These are phyloP conservation scores for Callinectes sapidus DNA, from an alignment of 2,888 invertebrate species.

Conservation along the genomic window DNA sequence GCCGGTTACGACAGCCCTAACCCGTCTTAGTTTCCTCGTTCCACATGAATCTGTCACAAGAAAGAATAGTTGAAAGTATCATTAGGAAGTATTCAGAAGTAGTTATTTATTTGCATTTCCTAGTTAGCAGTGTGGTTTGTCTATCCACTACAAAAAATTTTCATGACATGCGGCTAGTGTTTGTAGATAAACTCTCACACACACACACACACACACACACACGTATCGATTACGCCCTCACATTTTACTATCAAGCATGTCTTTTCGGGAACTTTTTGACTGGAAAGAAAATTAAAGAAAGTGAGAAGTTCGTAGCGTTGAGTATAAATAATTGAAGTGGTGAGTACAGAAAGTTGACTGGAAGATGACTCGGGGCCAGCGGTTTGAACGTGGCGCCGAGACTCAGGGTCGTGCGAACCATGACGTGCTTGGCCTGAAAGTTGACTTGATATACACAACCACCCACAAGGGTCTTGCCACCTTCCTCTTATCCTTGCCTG, in stretches of 20 bases:
- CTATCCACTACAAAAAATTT: background rate
- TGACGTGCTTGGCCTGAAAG: constrained; percentile 60
- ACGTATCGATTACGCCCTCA: background rate
- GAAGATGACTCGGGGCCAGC: background rate
- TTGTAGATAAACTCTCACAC: constrained; percentile 4
- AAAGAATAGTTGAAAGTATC: background rate
- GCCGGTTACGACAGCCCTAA: background rate
- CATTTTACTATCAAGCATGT: background rate
- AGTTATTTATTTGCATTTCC: background rate
- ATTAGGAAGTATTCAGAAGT: background rate
- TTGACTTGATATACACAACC: constrained; percentile 32
- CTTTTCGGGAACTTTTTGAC: background rate
- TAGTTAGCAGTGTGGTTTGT: background rate
- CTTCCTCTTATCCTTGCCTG: background rate
- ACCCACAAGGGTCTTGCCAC: background rate
- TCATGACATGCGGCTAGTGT: background rate
- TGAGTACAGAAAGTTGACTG: background rate
- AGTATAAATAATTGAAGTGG: background rate
- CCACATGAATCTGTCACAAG: background rate
- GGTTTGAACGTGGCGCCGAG: constrained; percentile 42
- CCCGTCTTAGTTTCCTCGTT: background rate
- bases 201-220: constrained; percentile 36
- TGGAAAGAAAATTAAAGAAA: background rate
- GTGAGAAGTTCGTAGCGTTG: background rate
- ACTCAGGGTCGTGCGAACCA: constrained; percentile 45